These are phyloP conservation scores for Barnardius zonarius DNA, from an alignment of 2,113 vertebrate species.

Conservation along the genomic window DNA sequence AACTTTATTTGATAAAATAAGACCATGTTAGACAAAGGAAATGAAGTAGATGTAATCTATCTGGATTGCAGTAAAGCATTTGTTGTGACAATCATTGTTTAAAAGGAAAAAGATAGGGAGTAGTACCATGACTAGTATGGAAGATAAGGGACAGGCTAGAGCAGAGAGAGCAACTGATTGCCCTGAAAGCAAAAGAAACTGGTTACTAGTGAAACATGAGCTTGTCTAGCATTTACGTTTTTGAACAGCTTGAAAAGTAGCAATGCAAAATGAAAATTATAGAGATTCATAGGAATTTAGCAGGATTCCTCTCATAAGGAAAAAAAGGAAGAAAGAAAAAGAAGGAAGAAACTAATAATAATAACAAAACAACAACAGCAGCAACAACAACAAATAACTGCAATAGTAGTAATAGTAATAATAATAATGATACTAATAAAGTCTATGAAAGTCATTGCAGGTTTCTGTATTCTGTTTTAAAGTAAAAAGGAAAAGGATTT, in stretches of 20 bases:
- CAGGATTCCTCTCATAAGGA: not conserved
- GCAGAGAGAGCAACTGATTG: not conserved
- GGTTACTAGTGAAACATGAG: not conserved
- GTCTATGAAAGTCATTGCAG: not conserved
- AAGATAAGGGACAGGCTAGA: not conserved
- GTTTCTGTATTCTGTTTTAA: not conserved
- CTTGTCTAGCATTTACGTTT: not conserved
- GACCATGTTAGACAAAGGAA: not conserved
- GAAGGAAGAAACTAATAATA: not conserved
- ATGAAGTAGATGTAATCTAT: not conserved
- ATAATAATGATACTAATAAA: not conserved
- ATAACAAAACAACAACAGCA: not conserved
- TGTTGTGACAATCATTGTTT: not conserved
- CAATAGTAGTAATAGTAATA: not conserved
- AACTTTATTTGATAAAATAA: conserved; percentile 27
- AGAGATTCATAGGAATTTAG: not conserved
- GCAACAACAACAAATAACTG: too few relatives aligned
- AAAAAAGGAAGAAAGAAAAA: not conserved
- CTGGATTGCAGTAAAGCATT: not conserved
- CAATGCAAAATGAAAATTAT: not conserved
- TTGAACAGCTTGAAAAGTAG: not conserved
- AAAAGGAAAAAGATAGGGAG: not conserved
- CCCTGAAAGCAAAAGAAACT: not conserved
- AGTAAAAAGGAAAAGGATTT: not conserved
- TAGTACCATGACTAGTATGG: not conserved